These are phyloP conservation scores for Peromyscus californicus DNA, from an alignment of 2,113 vertebrate species.

Conservation along the genomic window DNA sequence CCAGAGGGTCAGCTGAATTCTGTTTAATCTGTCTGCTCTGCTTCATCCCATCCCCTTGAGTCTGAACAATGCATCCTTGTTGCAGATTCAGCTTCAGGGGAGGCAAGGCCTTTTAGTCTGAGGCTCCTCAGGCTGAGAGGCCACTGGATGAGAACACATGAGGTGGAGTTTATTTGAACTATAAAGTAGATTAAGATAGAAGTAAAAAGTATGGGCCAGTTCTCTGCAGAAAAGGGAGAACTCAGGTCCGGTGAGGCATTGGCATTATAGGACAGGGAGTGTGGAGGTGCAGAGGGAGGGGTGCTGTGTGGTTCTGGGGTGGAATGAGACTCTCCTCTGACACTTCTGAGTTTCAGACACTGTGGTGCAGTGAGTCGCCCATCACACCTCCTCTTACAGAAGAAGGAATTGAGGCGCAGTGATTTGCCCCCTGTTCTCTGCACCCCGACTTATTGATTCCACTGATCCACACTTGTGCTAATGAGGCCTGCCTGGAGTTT, in stretches of 20 bases:
- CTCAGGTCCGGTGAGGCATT: background rate
- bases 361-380: background rate
- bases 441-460: background rate
- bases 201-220: background rate
- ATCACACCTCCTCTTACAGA: background rate
- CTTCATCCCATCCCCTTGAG: background rate
- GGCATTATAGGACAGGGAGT: background rate
- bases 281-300: background rate
- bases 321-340: background rate
- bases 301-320: accelerated
- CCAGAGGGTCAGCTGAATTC: background rate
- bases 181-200: background rate
- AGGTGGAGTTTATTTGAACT: background rate
- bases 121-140: background rate
- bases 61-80: background rate
- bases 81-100: too few species aligned
- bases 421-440: background rate
- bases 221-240: too few species aligned
- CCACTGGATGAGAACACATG: background rate
- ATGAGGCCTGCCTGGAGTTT: background rate
- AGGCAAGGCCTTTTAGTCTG: background rate
- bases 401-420: background rate
- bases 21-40: background rate
- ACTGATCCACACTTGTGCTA: background rate
- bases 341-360: background rate